Conservation (phyloP, 2,113 vertebrate species). For the Hippotragus niger region DNA sequence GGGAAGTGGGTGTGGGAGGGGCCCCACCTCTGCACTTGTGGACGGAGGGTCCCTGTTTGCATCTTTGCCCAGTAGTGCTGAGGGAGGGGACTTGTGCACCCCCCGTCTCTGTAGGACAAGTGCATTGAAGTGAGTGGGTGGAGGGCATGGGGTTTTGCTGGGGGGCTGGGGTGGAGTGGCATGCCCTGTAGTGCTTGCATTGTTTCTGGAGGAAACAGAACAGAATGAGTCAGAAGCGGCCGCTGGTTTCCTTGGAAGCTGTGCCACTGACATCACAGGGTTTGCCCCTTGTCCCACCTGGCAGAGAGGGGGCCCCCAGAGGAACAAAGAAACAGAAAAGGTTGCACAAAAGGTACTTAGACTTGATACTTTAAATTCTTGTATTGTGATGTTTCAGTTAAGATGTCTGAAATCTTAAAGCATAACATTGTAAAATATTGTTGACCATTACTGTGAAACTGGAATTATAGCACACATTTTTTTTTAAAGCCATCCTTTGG, state of each 20-base stretch:
- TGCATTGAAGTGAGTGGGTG: background rate
- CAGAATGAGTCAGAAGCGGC: background rate
- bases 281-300: background rate
- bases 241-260: background rate
- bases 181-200: background rate
- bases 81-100: background rate
- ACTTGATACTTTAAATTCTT: background rate
- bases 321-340: background rate
- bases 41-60: background rate
- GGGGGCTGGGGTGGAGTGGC: background rate
- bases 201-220: constrained; percentile 30
- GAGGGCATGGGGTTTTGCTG: background rate
- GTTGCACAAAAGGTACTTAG: background rate
- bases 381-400: background rate
- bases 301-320: background rate
- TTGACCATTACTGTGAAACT: background rate
- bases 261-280: background rate
- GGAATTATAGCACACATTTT: background rate
- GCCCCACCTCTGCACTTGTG: too few relatives aligned
- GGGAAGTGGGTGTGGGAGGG: background rate
- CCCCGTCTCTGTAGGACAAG: background rate
- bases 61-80: background rate
- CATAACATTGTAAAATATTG: background rate
- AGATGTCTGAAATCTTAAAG: background rate
- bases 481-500: background rate